These are phyloP conservation scores for Lophotis ruficrista DNA, from an alignment of 2,113 vertebrate genomes.

Conservation along the genomic window DNA sequence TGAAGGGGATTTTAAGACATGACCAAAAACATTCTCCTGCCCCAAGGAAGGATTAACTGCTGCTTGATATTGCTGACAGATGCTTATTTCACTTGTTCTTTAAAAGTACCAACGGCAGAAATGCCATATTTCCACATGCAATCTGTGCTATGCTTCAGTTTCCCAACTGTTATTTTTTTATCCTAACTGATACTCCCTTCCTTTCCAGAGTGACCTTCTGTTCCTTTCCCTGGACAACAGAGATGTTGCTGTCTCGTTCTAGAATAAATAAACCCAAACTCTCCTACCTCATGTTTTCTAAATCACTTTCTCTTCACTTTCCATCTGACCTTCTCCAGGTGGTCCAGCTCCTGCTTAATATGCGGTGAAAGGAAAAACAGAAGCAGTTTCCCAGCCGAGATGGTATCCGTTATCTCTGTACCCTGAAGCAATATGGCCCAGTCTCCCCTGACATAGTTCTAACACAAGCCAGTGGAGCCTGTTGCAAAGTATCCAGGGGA, in stretches of 20 bases:
- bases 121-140: not conserved
- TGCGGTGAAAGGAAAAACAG: not conserved
- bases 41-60: not conserved
- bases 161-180: not conserved
- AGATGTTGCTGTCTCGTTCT: not conserved
- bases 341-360: not conserved
- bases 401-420: not conserved
- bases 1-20: not conserved
- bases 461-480: not conserved
- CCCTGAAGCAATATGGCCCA: not conserved
- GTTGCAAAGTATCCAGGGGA: not conserved
- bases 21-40: not conserved
- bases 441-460: not conserved
- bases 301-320: not conserved
- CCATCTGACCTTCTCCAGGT: not conserved
- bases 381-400: not conserved
- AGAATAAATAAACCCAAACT: not conserved
- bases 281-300: not conserved
- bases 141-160: not conserved
- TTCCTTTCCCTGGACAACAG: not conserved
- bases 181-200: not conserved
- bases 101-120: not conserved
- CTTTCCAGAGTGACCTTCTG: not conserved
- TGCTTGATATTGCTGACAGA: not conserved
- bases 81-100: not conserved